Evolutionary conservation across 2,113 vertebrate genomes (phyloP), one percentile per base, ranked within the genome.

Genomic region (Garra rufa): DNA sequence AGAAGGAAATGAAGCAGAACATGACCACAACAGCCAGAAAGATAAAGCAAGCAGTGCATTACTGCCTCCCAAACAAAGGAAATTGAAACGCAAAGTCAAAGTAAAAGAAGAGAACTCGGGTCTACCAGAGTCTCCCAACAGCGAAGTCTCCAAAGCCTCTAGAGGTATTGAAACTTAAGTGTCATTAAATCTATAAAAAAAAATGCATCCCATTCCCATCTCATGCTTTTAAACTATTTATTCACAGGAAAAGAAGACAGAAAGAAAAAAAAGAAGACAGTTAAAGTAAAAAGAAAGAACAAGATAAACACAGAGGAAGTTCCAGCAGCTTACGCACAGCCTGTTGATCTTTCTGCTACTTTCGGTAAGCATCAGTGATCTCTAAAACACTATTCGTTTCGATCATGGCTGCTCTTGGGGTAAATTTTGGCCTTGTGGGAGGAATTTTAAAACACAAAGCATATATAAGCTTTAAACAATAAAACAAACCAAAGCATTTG

Each of bases 291-390:
- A 84, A 88, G 91, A 83, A 96, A 95, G 88, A 97, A 96, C 85
- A 96, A 95, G 91, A 95, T 97, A 85, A 97, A 96, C 83, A 95
- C 94, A 0, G 94, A 95, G 88, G 94, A 94, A 34, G 67, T 87
- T 48, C 83, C 90, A 0, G 1, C 44, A 71, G 89, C 86, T 21
- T 93, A 92, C 80, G 88, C 91, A 73, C 92, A 89, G 0, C 85
- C 95, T 19, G 91, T 93, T 81, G 95, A 95, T 59, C 89, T 95
- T 28, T 95, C 95, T 0, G 90, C 91, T 61, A 97, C 96, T 4
- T 96, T 97, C 41, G 95, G 95, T 96, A 89, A 92, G 94, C 82
- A 82, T 48, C 7, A 41, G 3, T 77, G 14, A 2, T 34, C 26
- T 50, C 44, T 75, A 38, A 7, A 73, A 19, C 24, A 15, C 10